A percentile compares a stretch with the other conserved stretches of the same genome.
Evolutionary conservation across 2,113 vertebrate species (phyloP).

Genomic region (Lagopus muta): DNA sequence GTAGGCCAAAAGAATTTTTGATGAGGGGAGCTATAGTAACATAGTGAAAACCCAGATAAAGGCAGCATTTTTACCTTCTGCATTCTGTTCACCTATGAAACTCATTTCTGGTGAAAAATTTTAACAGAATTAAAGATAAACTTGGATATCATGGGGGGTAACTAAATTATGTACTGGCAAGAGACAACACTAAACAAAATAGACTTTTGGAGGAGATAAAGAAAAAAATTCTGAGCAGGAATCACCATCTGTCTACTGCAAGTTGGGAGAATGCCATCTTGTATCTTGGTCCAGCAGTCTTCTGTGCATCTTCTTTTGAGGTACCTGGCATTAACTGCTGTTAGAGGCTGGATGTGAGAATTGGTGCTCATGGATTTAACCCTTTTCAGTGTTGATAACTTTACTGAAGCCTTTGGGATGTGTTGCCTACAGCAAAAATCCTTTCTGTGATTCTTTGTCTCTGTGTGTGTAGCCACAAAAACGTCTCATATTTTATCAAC

Average conservation of each 20-base stretch:
- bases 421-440: background rate
- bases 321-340: background rate
- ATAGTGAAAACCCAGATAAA: background rate
- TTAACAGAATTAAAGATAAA: background rate
- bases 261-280: background rate
- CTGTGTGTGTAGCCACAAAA: background rate
- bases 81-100: background rate
- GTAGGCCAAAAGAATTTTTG: background rate
- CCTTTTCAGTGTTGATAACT: background rate
- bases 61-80: background rate
- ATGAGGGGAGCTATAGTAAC: background rate
- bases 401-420: background rate
- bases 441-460: background rate
- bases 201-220: background rate
- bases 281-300: accelerated
- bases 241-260: accelerated
- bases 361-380: background rate
- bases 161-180: background rate
- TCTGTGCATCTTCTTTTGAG: background rate
- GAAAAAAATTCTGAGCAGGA: background rate
- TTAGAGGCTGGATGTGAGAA: background rate
- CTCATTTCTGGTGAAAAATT: background rate
- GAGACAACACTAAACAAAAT: background rate
- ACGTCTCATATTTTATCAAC: background rate
- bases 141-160: background rate